These are phyloP conservation scores for Mus minutoides DNA, from an alignment of 2,797 vertebrate species.

Conservation along the genomic window DNA sequence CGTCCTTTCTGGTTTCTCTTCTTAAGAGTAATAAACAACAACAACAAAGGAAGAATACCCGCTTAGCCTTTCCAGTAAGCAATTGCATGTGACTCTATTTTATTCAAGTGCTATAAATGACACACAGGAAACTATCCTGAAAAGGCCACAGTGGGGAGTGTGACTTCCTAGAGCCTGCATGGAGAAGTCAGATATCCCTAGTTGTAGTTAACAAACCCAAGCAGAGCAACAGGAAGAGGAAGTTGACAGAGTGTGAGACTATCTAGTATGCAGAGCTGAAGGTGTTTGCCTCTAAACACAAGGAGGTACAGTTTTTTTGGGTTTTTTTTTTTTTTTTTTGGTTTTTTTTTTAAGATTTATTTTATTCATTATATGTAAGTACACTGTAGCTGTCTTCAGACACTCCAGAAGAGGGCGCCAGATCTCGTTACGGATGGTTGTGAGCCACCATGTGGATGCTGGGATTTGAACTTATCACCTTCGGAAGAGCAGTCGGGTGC, in stretches of 20 bases:
- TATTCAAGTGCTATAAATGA: background rate
- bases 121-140: constrained; percentile 13
- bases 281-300: constrained; percentile 4
- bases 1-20: constrained; percentile 43
- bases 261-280: constrained; percentile 1
- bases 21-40: constrained; percentile 60
- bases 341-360: too few relatives aligned
- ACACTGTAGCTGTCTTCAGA: too few relatives aligned
- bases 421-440: too few relatives aligned
- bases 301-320: background rate
- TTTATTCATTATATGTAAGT: too few relatives aligned
- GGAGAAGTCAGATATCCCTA: background rate
- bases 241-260: constrained; percentile 22
- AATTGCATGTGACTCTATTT: background rate
- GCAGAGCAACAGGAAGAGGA: constrained; percentile 49
- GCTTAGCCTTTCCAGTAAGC: background rate
- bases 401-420: too few relatives aligned
- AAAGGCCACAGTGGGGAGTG: background rate
- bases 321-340: too few relatives aligned
- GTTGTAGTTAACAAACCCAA: background rate
- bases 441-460: too few relatives aligned
- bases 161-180: background rate
- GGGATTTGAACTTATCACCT: too few relatives aligned
- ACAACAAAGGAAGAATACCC: constrained; percentile 40
- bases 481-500: too few relatives aligned